Evolutionary conservation across 2,113 vertebrate genomes (phyloP), one percentile per base, ranked within the genome.

Genomic region (Prunella himalayana): DNA sequence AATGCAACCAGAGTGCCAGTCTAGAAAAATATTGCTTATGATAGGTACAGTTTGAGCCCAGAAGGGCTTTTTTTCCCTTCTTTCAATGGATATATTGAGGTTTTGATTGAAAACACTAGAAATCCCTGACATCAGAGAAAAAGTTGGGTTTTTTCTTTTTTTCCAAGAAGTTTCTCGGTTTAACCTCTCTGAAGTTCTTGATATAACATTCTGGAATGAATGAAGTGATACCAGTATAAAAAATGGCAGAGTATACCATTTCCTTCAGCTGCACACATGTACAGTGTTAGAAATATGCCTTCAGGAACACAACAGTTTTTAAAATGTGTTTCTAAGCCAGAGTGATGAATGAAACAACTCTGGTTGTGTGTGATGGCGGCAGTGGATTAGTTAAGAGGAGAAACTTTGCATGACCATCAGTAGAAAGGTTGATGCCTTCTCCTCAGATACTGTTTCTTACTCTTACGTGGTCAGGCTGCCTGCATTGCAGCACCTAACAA

Each of bases 331-430:
- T 89, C 37, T 85, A 35, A 81, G 70, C 18, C 25, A 60, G 22
- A n/a, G 33, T 56, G 64, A 66, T 89, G 41, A 71, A 59, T 75
- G 50, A 47, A 92, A 18, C 57, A 53, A 2, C 41, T 71, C 37
- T 15, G 7, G 5, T 71, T 84, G 9, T 23, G 11, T 79, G 4
- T 81, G 65, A 45, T 59, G 27, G 6, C 17, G 15, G 8, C n/a
- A 57, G 24, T 35, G 0, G 0, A 10, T 72, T 24, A 0, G 0
- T 69, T 72, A 85, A 41, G 78, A 61, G 21, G 68, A 73, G 39
- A 37, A 83, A 33, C 33, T 64, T 83, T 37, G 47, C 12, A 6
- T 1, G 3, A 2, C 15, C 0, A 2, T 75, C 28, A 49, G 22
- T 28, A n/a, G 77, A 49, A 60, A 37, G 37, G 31, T 24, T 65